Evolutionary conservation across 2,888 invertebrate species (phyloP).

Genomic region (Hipparchia sbordonii): DNA sequence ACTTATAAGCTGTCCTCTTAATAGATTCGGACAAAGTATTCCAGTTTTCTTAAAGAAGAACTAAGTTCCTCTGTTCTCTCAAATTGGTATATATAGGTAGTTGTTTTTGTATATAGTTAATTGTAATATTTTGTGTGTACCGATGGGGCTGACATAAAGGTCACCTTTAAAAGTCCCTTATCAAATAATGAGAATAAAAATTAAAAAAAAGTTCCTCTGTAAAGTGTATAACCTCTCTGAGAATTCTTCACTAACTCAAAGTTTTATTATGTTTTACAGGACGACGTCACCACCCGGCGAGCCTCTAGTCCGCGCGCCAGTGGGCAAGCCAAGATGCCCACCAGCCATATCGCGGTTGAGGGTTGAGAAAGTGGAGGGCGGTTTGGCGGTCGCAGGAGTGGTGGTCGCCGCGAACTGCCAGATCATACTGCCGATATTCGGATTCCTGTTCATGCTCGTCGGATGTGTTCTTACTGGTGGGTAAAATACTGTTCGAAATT

Average conservation of each 20-base stretch:
- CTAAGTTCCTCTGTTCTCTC: neutral
- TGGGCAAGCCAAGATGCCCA: slow-evolving; percentile 83
- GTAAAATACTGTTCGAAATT: slow-evolving; percentile 34
- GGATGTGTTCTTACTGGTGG: slow-evolving; percentile 89
- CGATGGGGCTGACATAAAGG: too few relatives aligned
- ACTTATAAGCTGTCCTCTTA: too few relatives aligned
- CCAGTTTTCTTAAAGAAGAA: neutral
- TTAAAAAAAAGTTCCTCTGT: neutral
- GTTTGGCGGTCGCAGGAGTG: slow-evolving; percentile 89
- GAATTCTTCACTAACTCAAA: neutral
- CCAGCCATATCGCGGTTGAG: slow-evolving; percentile 86
- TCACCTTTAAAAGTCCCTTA: too few relatives aligned
- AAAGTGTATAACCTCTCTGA: too few relatives aligned
- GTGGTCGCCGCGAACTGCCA: slow-evolving; percentile 91
- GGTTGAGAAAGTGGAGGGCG: slow-evolving; percentile 90
- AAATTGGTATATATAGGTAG: too few relatives aligned
- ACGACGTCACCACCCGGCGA: slow-evolving; percentile 81
- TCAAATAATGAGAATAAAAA: too few relatives aligned
- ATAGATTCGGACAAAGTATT: too few relatives aligned
- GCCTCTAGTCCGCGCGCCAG: slow-evolving; percentile 82
- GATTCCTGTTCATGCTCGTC: slow-evolving; percentile 88
- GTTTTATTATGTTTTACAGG: slow-evolving; percentile 51
- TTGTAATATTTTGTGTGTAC: too few relatives aligned
- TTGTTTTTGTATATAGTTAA: too few relatives aligned
- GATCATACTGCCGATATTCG: slow-evolving; percentile 89